A percentile compares a stretch with the other conserved stretches of the same genome.
These are phyloP conservation scores for Euwallacea similis DNA, from an alignment of 1,140 invertebrate genomes.

Conservation along the genomic window DNA sequence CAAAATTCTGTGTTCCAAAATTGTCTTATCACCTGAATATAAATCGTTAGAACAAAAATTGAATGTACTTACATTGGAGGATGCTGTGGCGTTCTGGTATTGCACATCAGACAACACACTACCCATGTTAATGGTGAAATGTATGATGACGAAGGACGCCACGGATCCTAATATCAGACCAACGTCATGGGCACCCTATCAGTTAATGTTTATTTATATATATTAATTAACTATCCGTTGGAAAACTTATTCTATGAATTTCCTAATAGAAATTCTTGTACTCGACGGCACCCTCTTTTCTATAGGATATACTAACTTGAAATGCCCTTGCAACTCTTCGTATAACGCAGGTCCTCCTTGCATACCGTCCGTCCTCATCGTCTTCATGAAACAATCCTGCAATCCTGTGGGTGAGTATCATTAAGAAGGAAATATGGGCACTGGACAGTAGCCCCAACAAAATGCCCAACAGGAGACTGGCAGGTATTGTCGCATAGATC, in stretches of 20 bases:
- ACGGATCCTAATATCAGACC: constrained; percentile 61
- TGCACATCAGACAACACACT: neutral
- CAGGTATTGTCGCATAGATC: constrained; percentile 62
- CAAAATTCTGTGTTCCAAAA: too few relatives aligned
- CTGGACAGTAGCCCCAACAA: constrained; percentile 59
- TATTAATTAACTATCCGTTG: too few relatives aligned
- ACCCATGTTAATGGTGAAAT: constrained; percentile 49
- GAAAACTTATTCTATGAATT: too few relatives aligned
- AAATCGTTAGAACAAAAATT: neutral
- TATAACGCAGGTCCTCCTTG: constrained; percentile 54
- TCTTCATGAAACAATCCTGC: constrained; percentile 60
- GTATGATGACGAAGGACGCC: constrained; percentile 56
- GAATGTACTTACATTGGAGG: constrained; percentile 30
- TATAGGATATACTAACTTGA: constrained; percentile 45
- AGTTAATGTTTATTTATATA: constrained; percentile 21
- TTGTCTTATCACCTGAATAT: neutral
- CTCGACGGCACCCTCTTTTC: neutral
- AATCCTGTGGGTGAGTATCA: constrained; percentile 61
- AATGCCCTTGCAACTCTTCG: constrained; percentile 54
- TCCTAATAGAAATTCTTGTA: neutral
- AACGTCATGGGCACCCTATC: constrained; percentile 62
- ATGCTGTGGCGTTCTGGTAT: constrained; percentile 24
- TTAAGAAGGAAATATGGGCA: constrained; percentile 61
- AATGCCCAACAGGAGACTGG: constrained; percentile 63
- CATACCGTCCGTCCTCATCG: constrained; percentile 53